These are phyloP conservation scores for Phymatocera aterrima DNA, from an alignment of 2,888 invertebrate species.

Conservation along the genomic window DNA sequence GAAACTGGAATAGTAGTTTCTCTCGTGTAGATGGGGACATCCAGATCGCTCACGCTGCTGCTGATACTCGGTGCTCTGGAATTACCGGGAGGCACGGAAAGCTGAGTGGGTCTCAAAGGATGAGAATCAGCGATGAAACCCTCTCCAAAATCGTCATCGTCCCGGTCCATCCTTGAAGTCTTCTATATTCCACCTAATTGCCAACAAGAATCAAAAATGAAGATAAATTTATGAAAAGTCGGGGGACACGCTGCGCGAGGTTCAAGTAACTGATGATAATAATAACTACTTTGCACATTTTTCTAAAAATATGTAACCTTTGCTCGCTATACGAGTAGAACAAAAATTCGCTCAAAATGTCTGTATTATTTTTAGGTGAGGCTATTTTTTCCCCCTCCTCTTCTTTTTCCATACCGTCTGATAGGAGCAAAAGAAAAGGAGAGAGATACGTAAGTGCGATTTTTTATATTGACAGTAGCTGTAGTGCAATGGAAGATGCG, in stretches of 20 bases:
- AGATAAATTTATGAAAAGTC: neutral
- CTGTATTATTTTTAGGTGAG: neutral
- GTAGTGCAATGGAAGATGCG: neutral
- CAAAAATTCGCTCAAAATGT: neutral
- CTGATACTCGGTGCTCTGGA: slow-evolving; percentile 76
- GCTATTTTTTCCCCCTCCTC: neutral
- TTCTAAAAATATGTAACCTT: no score
- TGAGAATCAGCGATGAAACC: slow-evolving; percentile 78
- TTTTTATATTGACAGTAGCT: neutral
- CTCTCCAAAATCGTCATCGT: slow-evolving; percentile 75
- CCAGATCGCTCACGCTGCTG: slow-evolving; percentile 77
- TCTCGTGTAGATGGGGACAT: slow-evolving; percentile 77
- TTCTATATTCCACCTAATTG: neutral
- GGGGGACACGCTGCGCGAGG: neutral
- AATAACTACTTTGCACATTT: no score
- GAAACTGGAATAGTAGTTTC: slow-evolving; percentile 70
- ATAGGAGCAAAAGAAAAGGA: neutral
- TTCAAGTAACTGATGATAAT: no score
- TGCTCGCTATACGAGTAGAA: neutral
- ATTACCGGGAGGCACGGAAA: slow-evolving; percentile 74
- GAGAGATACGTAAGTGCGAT: neutral
- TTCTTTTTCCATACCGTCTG: neutral
- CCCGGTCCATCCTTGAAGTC: slow-evolving; percentile 65
- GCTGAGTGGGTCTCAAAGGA: slow-evolving; percentile 75
- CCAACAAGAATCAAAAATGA: neutral